Conservation (phyloP, 2,113 vertebrate genomes). For the Climacteris rufus region DNA sequence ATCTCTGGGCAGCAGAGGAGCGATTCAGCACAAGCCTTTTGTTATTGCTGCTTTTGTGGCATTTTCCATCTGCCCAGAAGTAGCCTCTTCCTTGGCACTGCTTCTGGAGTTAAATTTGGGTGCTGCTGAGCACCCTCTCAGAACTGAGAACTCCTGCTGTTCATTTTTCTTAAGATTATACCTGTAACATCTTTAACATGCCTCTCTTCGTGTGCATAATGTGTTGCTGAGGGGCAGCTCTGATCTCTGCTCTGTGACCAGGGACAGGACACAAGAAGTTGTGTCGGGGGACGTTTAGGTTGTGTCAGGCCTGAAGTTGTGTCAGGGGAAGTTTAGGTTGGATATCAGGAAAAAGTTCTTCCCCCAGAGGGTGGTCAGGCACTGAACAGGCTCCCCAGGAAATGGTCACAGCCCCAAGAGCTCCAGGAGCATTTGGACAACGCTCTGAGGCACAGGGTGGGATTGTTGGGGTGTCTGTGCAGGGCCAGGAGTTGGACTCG, state of each 20-base stretch:
- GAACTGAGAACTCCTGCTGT: not conserved
- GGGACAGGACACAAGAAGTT: not conserved
- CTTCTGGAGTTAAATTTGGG: not conserved
- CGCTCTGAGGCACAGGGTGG: not conserved
- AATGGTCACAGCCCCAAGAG: rapidly evolving
- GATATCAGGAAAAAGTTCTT: not conserved
- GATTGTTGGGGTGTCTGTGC: not conserved
- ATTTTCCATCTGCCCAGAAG: not conserved
- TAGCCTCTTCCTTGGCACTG: not conserved
- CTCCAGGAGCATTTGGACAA: not conserved
- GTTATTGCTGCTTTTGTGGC: not conserved
- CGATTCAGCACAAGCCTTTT: not conserved
- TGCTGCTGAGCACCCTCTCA: not conserved
- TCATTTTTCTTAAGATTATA: not conserved
- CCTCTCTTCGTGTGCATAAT: not conserved
- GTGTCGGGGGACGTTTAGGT: not conserved
- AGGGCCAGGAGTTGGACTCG: not conserved
- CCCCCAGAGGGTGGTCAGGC: rapidly evolving
- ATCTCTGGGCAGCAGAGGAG: not conserved
- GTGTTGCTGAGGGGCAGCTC: not conserved
- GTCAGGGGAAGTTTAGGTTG: not conserved
- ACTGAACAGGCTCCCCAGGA: not conserved
- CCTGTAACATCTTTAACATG: not conserved
- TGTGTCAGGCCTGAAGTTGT: not conserved
- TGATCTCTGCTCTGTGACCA: not conserved